These are phyloP conservation scores for Nymphalis c-album DNA, from an alignment of 2,888 invertebrate species.

Conservation along the genomic window DNA sequence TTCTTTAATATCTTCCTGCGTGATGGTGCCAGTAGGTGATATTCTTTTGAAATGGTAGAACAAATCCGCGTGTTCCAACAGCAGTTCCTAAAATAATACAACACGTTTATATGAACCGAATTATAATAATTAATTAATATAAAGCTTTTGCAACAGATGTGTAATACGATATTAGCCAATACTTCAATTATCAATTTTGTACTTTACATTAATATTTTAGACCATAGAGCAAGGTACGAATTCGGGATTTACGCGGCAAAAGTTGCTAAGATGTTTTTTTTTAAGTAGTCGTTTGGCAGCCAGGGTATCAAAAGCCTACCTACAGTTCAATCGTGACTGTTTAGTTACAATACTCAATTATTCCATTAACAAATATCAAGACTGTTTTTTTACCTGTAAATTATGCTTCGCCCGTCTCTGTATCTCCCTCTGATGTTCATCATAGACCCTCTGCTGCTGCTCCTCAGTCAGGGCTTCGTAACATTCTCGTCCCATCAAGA, in stretches of 20 bases:
- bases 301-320: no score
- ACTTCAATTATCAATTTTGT: no score
- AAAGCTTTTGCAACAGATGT: no score
- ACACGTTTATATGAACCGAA: not conserved
- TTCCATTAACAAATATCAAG: not conserved
- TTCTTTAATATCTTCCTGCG: slow-evolving; percentile 96
- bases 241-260: no score
- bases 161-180: no score
- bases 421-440: slow-evolving; percentile 94
- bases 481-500: slow-evolving; percentile 96
- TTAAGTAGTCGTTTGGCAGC: no score
- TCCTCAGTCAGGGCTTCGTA: slow-evolving; percentile 94
- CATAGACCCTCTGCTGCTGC: slow-evolving; percentile 95
- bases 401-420: slow-evolving; percentile 94
- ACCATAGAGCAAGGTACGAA: no score
- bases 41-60: slow-evolving; percentile 96
- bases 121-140: not conserved
- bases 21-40: slow-evolving; percentile 93
- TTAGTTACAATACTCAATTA: no score
- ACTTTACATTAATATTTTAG: no score
- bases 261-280: no score
- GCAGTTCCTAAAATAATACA: slow-evolving; percentile 85
- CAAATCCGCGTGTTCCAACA: slow-evolving; percentile 95
- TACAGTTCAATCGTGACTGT: no score
- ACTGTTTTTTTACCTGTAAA: slow-evolving; percentile 83